Percentiles rank a stretch among this genome's conserved stretches.
Evolutionary conservation across 2,888 invertebrate genomes (phyloP).

Genomic region (Ethmia dodecea): DNA sequence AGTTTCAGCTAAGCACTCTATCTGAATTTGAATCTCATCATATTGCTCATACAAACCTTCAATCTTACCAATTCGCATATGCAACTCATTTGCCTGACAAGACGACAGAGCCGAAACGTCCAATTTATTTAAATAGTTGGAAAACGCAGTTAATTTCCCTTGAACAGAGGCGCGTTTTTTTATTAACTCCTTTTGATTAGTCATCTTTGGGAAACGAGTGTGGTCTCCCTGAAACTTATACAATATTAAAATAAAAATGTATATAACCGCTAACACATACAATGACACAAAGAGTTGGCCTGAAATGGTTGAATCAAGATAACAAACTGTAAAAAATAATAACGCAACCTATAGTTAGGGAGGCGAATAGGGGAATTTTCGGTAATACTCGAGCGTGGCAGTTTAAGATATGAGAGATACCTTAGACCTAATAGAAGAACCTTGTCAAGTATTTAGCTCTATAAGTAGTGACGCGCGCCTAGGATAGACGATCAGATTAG

Average conservation of each 20-base stretch:
- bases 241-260: neutral
- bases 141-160: constrained; percentile 12
- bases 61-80: constrained; percentile 16
- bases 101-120: constrained; percentile 2
- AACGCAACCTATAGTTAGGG: too few species aligned
- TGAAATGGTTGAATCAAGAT: too few species aligned
- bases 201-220: neutral
- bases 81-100: constrained; percentile 14
- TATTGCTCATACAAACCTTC: constrained; percentile 17
- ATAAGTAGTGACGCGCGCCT: too few species aligned
- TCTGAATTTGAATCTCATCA: constrained; percentile 19
- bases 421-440: too few species aligned
- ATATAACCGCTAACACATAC: too few species aligned
- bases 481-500: too few species aligned
- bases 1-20: constrained; percentile 19
- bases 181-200: neutral
- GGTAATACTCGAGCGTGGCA: too few species aligned
- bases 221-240: neutral
- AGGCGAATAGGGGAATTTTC: too few species aligned
- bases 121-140: constrained; percentile 8
- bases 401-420: too few species aligned
- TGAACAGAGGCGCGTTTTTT: constrained; percentile 3
- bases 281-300: too few species aligned
- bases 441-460: too few species aligned
- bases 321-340: too few species aligned